Base-by-base conservation (phyloP, 2,113 vertebrate species). In the Erythrolamprus reginae region DNA sequence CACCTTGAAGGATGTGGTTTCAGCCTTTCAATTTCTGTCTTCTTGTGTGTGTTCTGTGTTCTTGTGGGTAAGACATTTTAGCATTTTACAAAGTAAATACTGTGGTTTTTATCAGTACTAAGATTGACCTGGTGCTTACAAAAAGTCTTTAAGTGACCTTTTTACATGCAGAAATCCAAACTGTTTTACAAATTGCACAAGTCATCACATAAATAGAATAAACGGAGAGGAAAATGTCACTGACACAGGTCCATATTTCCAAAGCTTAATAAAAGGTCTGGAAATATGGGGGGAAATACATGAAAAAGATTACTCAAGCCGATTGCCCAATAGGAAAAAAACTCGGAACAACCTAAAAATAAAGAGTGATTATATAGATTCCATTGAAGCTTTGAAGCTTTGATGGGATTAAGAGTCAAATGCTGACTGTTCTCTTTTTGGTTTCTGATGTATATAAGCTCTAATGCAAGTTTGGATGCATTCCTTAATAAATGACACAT, bases 221-320 rank as follows among this genome's bases (percentile, higher is more conserved):
- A 95, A 91, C 13, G 88, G 94, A 45, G 88, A 88, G 56, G 89
- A 92, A 82, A 90, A 86, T 92, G 90, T 84, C 94, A 95, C 92
- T 92, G 21, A 92, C 38, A 91, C 3, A 88, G 77, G n/a, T 33
- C 90, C 56, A 9, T 88, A 33, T 94, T 95, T 93, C 93, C 93
- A 84, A 90, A 95, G 7, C 1, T 91, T 90, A 51, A 3, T 92
- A 42, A 6, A 50, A 88, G 48, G 86, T 65, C 53, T 89, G 15
- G 70, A 33, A 65, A 65, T 65, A 33, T n/a, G 7, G 17, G 7
- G 19, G 3, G 6, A 8, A 42, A 42, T 21, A 77, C 21, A 21
- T 42, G 70, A 42, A 23, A 45, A 86, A 33, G 3, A 3, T 53
- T 56, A 65, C 33, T 82, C 51, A 87, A 45, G 38, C 51, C 13